Evolutionary conservation across 2,113 vertebrate genomes (phyloP), one percentile per base, ranked within the genome.

Genomic region (Paramisgurnus dabryanus): DNA sequence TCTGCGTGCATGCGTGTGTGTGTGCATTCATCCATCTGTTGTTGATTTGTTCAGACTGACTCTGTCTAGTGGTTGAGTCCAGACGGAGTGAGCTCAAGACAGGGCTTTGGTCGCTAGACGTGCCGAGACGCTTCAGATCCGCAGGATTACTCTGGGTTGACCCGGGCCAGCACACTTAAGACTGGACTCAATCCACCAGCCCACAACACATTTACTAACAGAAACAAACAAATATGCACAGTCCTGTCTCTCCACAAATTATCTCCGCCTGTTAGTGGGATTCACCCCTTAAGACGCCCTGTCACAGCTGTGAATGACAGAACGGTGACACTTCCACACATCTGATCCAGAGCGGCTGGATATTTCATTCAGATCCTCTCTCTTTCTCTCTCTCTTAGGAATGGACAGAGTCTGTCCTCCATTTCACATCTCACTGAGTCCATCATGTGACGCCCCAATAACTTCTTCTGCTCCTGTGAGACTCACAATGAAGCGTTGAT

Each of bases 381-480:
- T 40, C 63, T 67, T 65, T 41, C 69, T 80, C 72, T 49, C 49
- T 81, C 84, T 85, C 75, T 74, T 63, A 79, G 79, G 79, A 80
- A 85, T 68, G 82, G 77, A 66, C 79, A 80, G 60, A 83, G 70
- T 50, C 82, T 85, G 85, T 83, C 82, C 84, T 82, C 80, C 63
- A 85, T 86, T 86, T 86, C 84, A 85, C 83, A 84, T 83, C 79
- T 80, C 81, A 80, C 74, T 81, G 76, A 66, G 78, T 72, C 73
- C 63, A 79, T 69, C 83, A 83, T 79, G 80, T 75, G 80, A 82
- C 50, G 83, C 82, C 45, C 79, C 73, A 80, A 58, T 82, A 67
- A 74, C 68, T 73, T 83, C 75, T 84, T 84, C 64, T 83, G 65
- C 60, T 72, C 81, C 65, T 57, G 58, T 58, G 12, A 45, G 18